A percentile compares a stretch with the other conserved stretches of the same genome.
Conservation (phyloP, 1,140 invertebrate species). For the Apocrypta bakeri region DNA sequence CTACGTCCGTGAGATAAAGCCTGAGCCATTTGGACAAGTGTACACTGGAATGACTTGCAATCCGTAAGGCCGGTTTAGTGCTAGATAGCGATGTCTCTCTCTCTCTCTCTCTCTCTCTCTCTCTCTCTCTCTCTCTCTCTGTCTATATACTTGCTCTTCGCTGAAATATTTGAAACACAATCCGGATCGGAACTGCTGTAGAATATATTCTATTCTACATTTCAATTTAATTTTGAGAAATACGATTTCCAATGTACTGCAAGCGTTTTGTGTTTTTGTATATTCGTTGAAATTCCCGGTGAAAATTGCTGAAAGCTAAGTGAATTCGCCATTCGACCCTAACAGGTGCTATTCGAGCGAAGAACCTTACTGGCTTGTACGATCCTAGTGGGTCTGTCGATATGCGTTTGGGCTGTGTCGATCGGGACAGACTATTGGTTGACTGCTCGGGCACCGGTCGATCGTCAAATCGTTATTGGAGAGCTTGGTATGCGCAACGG, state of each 20-base stretch:
- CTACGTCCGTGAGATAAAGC: background rate
- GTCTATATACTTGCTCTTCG: too few species aligned
- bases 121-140: too few species aligned
- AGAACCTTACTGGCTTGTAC: slow-evolving; percentile 82
- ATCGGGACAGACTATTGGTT: slow-evolving; percentile 86
- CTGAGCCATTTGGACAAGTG: background rate
- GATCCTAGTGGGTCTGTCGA: slow-evolving; percentile 78
- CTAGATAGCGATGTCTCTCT: background rate
- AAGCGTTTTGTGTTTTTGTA: too few species aligned
- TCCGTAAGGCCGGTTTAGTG: too few species aligned
- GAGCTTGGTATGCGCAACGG: slow-evolving; percentile 75
- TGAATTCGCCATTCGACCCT: too few species aligned
- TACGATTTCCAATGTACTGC: too few species aligned
- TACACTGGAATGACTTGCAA: background rate
- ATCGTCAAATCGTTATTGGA: slow-evolving; percentile 52
- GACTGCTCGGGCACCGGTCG: slow-evolving; percentile 74
- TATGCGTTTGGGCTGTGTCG: slow-evolving; percentile 83
- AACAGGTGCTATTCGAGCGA: slow-evolving; percentile 80
- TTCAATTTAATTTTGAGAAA: too few species aligned
- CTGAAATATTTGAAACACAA: too few species aligned
- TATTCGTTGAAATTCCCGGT: too few species aligned
- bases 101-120: slow-evolving; percentile 15
- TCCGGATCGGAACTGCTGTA: too few species aligned
- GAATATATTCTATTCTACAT: too few species aligned
- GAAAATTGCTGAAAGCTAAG: too few species aligned